Evolutionary conservation across 2,888 invertebrate genomes (phyloP).

Genomic region (Caenorhabditis sp.): DNA sequence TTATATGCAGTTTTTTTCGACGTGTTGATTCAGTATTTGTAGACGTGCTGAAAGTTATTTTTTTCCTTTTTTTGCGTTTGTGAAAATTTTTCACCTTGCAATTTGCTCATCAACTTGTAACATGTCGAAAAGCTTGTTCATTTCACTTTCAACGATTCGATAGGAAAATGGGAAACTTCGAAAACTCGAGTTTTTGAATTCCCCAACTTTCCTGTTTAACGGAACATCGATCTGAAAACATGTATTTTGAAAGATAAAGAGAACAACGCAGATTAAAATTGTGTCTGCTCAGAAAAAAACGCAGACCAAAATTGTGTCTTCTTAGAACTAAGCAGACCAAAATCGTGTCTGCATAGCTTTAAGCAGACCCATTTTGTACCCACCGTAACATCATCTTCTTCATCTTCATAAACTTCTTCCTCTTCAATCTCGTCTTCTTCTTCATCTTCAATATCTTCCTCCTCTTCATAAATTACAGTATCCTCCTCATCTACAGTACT

Average conservation of each 20-base stretch:
- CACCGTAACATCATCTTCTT: conserved; percentile 26
- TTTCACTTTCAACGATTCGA: conserved; percentile 33
- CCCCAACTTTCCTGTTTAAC: neutral
- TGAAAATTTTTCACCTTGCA: conserved; percentile 10
- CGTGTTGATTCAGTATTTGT: conserved; percentile 4
- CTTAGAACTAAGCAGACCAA: neutral
- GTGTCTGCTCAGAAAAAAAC: neutral
- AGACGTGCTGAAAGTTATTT: conserved; percentile 1
- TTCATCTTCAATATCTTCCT: conserved; percentile 21
- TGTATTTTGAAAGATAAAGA: too few species aligned
- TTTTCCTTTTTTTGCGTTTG: too few species aligned
- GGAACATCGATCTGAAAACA: conserved; percentile 3
- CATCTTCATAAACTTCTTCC: conserved; percentile 25
- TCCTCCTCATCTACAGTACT: conserved; percentile 4
- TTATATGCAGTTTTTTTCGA: conserved; percentile 20
- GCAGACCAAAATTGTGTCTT: neutral
- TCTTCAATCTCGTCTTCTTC: conserved; percentile 17
- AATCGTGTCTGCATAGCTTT: neutral
- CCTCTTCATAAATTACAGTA: conserved; percentile 12
- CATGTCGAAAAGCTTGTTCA: conserved; percentile 36
- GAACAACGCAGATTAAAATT: too few species aligned
- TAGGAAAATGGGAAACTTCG: conserved; percentile 30
- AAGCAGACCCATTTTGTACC: neutral
- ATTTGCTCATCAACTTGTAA: conserved; percentile 38
- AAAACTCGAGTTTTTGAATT: conserved; percentile 28